Evolutionary conservation across 2,888 invertebrate species (phyloP).

Genomic region (Ommatoiulus sabulosus): DNA sequence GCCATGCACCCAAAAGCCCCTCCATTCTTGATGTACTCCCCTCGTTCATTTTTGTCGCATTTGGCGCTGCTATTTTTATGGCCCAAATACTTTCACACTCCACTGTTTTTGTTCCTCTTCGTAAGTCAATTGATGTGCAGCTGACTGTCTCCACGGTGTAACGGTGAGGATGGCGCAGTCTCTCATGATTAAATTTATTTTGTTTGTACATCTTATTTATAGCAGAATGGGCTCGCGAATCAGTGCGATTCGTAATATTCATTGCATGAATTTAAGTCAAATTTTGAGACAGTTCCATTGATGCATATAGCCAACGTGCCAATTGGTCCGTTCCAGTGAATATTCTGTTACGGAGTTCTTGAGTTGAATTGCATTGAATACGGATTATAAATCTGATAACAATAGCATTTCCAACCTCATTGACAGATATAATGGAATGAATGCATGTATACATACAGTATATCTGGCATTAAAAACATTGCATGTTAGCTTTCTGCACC

Average conservation of each 20-base stretch:
- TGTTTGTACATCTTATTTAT: constrained; percentile 9
- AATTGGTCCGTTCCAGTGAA: too few relatives aligned
- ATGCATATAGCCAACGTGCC: too few relatives aligned
- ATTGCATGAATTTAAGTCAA: too few relatives aligned
- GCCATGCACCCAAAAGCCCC: constrained; percentile 27
- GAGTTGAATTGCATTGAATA: too few relatives aligned
- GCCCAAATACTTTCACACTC: constrained; percentile 32
- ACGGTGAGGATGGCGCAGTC: neutral
- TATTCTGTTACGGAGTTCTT: too few relatives aligned
- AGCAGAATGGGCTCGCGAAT: neutral
- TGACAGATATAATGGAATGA: too few relatives aligned
- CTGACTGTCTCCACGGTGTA: neutral
- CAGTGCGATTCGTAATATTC: neutral
- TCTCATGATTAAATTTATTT: neutral
- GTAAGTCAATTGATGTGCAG: constrained; percentile 40
- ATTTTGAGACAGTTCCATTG: neutral
- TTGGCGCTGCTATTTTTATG: constrained; percentile 25
- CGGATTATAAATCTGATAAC: too few relatives aligned
- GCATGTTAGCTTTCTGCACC: too few relatives aligned
- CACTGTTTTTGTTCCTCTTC: constrained; percentile 3
- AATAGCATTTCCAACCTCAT: too few relatives aligned
- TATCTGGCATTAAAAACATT: too few relatives aligned
- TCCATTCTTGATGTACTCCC: neutral
- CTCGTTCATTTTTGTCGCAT: constrained; percentile 34
- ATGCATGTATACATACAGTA: too few relatives aligned